Base-by-base conservation (phyloP, 1,140 invertebrate genomes). In the Cydia splendana region DNA sequence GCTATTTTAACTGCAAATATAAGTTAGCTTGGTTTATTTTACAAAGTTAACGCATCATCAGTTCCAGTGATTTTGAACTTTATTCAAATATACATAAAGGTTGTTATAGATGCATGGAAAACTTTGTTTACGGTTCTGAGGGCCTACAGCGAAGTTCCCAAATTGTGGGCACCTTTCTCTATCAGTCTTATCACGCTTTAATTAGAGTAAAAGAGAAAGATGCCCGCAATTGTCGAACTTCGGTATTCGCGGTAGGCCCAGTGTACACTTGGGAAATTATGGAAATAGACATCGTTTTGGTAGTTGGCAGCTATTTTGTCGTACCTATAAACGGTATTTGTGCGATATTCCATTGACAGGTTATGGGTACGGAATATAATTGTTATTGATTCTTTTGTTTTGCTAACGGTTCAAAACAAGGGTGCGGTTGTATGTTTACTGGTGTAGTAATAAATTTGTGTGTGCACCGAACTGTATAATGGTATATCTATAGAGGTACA, bases 241-340 rank as follows among this genome's bases (percentile, higher is more conserved):
- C 10, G 3, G 45, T 15, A 15, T 48, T 48, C 12, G 45, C 45
- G 7, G 45, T 48, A 48, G 45, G 12, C 45, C 45, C 45, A 10
- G 3, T 24, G 75, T 77, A 77, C 79, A 69, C 81, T 45, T 62
- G 79, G 81, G 81, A 82, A 82, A 82, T 82, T 82, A 82, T 82
- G 78, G 76, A 79, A 81, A 79, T 79, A 71, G 75, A 77, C 71
- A 53, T 67, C n/a, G 57, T 73, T 74, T 73, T 48, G 48, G 69
- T 76, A 81, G 75, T 81, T 81, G 78, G 78, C 80, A 78, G 81
- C 65, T 78, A 80, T 82, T 82, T 80, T 80, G 79, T 57, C 78
- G 76, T 77, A n/a, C n/a, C n/a, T n/a, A 82, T 80, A 80, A 82
- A 82, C 78, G 79, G 65, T 79, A 78, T 82, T 80, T 78, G 78